A percentile compares a stretch with the other conserved stretches of the same genome.
Conservation (phyloP, 2,113 vertebrate genomes). For the Notiomystis cincta region DNA sequence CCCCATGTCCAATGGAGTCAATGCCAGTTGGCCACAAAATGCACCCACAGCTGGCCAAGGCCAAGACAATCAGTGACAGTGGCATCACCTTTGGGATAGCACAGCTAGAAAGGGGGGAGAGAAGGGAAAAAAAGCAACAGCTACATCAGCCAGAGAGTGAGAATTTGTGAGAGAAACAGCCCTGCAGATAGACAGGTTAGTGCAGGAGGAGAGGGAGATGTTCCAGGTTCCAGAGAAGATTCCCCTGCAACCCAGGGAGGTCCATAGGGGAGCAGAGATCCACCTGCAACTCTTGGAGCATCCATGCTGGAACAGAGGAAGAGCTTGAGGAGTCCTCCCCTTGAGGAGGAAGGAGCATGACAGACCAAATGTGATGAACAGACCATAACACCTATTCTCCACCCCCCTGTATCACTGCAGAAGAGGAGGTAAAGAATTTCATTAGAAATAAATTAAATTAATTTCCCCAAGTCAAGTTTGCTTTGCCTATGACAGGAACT, state of each 20-base stretch:
- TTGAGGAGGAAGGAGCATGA: not conserved
- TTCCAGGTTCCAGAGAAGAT: not conserved
- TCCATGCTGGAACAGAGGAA: not conserved
- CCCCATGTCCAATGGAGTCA: not conserved
- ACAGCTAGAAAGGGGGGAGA: rapidly evolving
- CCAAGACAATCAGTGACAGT: not conserved
- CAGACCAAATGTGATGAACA: not conserved
- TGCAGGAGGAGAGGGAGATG: not conserved
- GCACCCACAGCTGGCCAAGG: not conserved
- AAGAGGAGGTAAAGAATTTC: not conserved
- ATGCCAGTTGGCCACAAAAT: not conserved
- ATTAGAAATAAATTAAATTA: not conserved
- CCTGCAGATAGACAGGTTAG: not conserved
- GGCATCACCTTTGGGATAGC: not conserved
- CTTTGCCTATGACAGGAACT: not conserved
- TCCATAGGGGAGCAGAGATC: too few relatives aligned
- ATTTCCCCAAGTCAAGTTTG: not conserved
- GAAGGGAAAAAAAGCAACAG: not conserved
- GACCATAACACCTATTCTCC: not conserved
- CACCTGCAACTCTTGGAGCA: too few relatives aligned
- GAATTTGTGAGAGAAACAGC: not conserved
- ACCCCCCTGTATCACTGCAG: not conserved
- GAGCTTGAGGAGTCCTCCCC: not conserved
- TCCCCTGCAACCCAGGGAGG: not conserved
- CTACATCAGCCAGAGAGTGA: not conserved